Conservation (phyloP, 2,888 invertebrate genomes). For the Gerris lacustris region DNA sequence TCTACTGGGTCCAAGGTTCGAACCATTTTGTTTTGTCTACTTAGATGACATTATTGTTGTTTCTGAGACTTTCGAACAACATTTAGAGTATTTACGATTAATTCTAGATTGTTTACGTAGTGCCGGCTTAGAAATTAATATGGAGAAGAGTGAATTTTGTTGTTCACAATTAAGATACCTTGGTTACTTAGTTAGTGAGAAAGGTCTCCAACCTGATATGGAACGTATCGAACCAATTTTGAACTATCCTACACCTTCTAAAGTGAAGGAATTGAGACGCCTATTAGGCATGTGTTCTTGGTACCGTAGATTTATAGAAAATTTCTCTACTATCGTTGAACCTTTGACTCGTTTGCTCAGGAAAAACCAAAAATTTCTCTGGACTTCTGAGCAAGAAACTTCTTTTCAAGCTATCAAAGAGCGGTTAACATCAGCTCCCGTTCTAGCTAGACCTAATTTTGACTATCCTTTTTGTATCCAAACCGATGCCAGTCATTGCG, state of each 20-base stretch:
- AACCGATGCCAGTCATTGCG: conserved; percentile 6
- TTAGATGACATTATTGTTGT: not conserved
- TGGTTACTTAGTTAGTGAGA: conserved; percentile 13
- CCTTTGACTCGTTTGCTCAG: conserved; percentile 8
- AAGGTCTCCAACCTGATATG: not conserved
- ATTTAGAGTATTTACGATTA: not conserved
- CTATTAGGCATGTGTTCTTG: conserved; percentile 15
- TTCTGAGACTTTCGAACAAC: not conserved
- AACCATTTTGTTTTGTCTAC: conserved; percentile 1
- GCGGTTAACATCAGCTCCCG: not conserved
- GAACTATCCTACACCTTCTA: not conserved
- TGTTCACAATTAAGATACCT: conserved; percentile 19
- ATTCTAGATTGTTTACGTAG: not conserved
- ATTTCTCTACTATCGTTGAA: conserved; percentile 11
- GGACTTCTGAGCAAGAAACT: conserved; percentile 13
- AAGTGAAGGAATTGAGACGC: conserved; percentile 11
- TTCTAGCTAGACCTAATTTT: not conserved
- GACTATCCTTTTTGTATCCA: conserved; percentile 12
- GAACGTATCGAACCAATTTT: conserved; percentile 6
- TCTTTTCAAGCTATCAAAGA: conserved; percentile 14
- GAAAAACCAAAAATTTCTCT: conserved; percentile 8
- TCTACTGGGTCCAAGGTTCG: not conserved
- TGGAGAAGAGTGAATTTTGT: not conserved
- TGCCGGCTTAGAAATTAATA: conserved; percentile 6
- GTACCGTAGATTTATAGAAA: conserved; percentile 12